Evolutionary conservation across 2,797 vertebrate species (phyloP).

Genomic region (Chromis chromis): DNA sequence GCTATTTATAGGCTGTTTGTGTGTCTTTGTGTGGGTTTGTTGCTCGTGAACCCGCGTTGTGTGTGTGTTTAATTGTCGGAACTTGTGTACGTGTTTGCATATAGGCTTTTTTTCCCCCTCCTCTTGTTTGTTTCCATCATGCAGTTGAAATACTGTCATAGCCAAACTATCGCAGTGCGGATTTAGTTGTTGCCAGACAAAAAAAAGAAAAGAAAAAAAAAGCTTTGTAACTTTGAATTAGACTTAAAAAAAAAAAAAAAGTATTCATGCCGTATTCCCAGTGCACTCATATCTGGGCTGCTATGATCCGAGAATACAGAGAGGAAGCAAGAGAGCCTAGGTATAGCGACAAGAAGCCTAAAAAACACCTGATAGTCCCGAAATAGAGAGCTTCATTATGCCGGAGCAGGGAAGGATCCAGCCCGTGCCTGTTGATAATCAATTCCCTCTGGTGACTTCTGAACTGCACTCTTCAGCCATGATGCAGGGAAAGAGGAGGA

Average conservation of each 20-base stretch:
- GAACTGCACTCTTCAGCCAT: constrained; percentile 62
- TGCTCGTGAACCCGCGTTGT: constrained; percentile 4
- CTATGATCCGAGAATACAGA: constrained; percentile 64
- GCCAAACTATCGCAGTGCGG: constrained; percentile 58
- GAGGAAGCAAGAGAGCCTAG: constrained; percentile 56
- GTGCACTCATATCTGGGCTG: constrained; percentile 75
- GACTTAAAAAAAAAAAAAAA: constrained; percentile 69
- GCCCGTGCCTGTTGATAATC: constrained; percentile 73
- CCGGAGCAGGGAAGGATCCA: constrained; percentile 59
- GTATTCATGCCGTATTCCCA: constrained; percentile 78
- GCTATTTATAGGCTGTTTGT: constrained; percentile 78
- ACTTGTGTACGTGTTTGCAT: constrained; percentile 22
- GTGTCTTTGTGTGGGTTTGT: constrained; percentile 27
- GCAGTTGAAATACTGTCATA: constrained; percentile 63
- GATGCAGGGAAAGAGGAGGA: constrained; percentile 19
- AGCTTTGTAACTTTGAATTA: constrained; percentile 76
- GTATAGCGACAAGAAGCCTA: constrained; percentile 67
- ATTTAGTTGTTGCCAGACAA: constrained; percentile 45
- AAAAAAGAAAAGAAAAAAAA: constrained; percentile 35
- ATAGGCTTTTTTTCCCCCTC: not conserved
- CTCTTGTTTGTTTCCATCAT: constrained; percentile 54
- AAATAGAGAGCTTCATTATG: constrained; percentile 83
- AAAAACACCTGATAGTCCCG: constrained; percentile 71
- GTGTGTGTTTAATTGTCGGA: constrained; percentile 8
- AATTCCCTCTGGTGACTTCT: constrained; percentile 72